phyloP scores from a whole-genome alignment of 2,888 invertebrate genomes.

The Hirtodrosophila cameraria region DNA sequence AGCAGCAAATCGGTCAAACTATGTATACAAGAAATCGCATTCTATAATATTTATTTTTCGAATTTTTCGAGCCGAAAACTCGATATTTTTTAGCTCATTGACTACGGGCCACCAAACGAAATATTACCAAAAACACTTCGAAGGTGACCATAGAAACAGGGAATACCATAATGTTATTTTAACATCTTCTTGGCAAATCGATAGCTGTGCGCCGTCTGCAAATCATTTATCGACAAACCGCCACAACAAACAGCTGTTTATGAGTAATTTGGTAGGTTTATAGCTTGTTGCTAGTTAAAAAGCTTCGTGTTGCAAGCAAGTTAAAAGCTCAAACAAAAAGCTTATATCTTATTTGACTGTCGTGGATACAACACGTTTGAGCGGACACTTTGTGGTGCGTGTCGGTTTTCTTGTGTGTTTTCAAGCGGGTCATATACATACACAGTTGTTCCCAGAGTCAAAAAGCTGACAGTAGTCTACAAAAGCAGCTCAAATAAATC shows the following conservation, averaged over 20 bases:
- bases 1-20: too few relatives aligned
- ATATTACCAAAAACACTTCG: too few relatives aligned
- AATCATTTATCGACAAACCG: constrained; percentile 12
- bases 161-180: too few relatives aligned
- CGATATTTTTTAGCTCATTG: too few relatives aligned
- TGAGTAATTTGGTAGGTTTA: constrained; percentile 11
- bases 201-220: constrained; percentile 14
- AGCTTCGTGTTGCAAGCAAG: too few relatives aligned
- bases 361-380: constrained; percentile 50
- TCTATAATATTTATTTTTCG: too few relatives aligned
- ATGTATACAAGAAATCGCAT: too few relatives aligned
- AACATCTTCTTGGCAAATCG: too few relatives aligned
- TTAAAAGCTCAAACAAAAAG: constrained; percentile 46
- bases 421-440: constrained; percentile 56
- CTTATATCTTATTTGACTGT: constrained; percentile 49
- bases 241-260: constrained; percentile 34
- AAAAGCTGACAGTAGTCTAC: background rate
- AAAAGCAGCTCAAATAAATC: constrained; percentile 2
- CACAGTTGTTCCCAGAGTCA: constrained; percentile 34
- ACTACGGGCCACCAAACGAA: too few relatives aligned
- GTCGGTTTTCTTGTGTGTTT: constrained; percentile 48
- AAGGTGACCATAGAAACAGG: too few relatives aligned
- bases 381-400: constrained; percentile 45
- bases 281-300: constrained; percentile 49
- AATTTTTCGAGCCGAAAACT: too few relatives aligned